Base-by-base conservation (phyloP, 30 jellyfish, hydroid and myxozoan species). In the Aurelia sp. region DNA sequence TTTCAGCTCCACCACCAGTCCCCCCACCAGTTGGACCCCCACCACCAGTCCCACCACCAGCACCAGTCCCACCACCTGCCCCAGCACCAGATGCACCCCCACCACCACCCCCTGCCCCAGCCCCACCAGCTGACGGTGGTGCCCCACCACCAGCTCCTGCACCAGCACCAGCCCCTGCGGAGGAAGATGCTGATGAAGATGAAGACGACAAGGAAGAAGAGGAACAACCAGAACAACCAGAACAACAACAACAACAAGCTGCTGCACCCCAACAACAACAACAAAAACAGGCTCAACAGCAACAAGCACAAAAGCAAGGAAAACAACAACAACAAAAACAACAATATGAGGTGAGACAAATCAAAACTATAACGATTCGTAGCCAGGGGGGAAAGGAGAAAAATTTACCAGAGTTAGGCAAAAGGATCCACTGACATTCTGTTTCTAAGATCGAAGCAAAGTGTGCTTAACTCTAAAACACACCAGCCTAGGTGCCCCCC, bases 11-110 rank as follows among this genome's bases (percentile, higher is more conserved):
- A 66, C 76, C 76, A 24, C 77, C 65, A 47, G 48, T 31, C 2
- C 31, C 55, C 24, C 84, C 84, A 66, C 84, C 91, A 67, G 77
- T 40, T 67, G 76, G 50, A 16, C 78, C 67, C 6, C 84, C 84
- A 81, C 84, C 91, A 81, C 84, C 90, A n/a, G n/a, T n/a, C 21
- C 38, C 51, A 51, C 63, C 63, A 40, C 81, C 81, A 81, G 68
- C 82, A 47, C 55, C 55, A 59, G 78, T 41, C 38, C 88, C 81
- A 81, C 79, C 88, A 78, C 66, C 53, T 38, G 81, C 69, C 30
- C 81, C 81, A 48, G 67, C 38, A 60, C 87, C 87, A 76, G 74
- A 31, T 16, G 74, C 89, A 78, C 84, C 83, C 47, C 84, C 48
- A 10, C 76, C 91, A 67, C 69, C 76, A 10, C 74, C 82, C 5